phyloP scores from a whole-genome alignment of 1,140 invertebrate species.

The Aphidius gifuensis region DNA sequence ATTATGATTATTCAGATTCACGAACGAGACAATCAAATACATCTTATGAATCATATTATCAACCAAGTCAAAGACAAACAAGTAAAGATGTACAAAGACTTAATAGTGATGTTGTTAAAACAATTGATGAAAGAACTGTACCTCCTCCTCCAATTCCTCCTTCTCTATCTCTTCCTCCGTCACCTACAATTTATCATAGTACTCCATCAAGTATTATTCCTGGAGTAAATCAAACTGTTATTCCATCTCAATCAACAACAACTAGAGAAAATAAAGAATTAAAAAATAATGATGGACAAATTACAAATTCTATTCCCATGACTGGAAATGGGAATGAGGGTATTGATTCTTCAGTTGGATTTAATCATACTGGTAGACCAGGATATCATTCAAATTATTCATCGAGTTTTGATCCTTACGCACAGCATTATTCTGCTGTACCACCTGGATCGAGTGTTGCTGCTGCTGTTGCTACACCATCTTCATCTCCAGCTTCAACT shows the following conservation, averaged over 20 bases:
- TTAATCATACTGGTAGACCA: constrained; percentile 51
- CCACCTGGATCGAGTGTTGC: too few species aligned
- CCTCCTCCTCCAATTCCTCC: constrained; percentile 28
- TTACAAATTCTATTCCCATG: background rate
- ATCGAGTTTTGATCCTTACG: constrained; percentile 43
- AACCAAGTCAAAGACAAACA: constrained; percentile 21
- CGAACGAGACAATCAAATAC: constrained; percentile 37
- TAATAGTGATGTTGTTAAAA: constrained; percentile 36
- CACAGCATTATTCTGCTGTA: constrained; percentile 20
- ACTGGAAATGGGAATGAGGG: constrained; percentile 36
- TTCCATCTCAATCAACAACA: constrained; percentile 10
- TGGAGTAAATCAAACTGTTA: background rate
- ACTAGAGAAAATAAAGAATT: background rate
- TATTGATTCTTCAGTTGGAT: constrained; percentile 42
- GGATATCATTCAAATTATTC: constrained; percentile 57
- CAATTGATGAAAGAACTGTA: constrained; percentile 34
- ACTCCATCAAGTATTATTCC: too few species aligned
- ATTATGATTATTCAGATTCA: constrained; percentile 51
- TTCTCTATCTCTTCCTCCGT: constrained; percentile 20
- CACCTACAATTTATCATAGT: background rate
- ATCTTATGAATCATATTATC: constrained; percentile 48
- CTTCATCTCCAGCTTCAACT: constrained; percentile 46
- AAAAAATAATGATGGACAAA: too few species aligned
- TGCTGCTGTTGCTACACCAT: constrained; percentile 35
- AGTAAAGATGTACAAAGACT: constrained; percentile 29